phyloP scores from a whole-genome alignment of 37 sponge, comb jelly and placozoan species.

The Spongilla lacustris region DNA sequence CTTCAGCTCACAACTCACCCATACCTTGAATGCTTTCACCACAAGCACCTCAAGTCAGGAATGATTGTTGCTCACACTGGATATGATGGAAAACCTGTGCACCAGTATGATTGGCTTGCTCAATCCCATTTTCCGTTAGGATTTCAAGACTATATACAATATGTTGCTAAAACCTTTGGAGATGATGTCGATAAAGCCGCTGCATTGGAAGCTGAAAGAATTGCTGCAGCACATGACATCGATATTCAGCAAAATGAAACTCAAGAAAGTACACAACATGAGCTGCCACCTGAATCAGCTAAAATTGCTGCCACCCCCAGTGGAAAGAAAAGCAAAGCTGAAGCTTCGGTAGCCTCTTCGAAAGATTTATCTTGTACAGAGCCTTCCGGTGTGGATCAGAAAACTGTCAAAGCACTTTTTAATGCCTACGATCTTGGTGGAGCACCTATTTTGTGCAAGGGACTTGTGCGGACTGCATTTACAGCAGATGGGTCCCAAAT shows the following conservation, averaged over 20 bases:
- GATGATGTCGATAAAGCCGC: conserved; percentile 49
- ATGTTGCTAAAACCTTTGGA: conserved; percentile 44
- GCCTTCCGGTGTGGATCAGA: neutral
- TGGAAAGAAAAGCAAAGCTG: conserved; percentile 39
- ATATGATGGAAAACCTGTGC: conserved; percentile 29
- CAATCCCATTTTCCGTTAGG: conserved; percentile 73
- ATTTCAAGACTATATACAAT: conserved; percentile 71
- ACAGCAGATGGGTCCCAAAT: conserved; percentile 56
- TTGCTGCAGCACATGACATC: neutral
- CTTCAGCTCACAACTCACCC: conserved; percentile 36
- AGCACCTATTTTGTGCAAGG: conserved; percentile 29
- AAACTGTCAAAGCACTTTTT: conserved; percentile 39
- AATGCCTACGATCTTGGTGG: conserved; percentile 65
- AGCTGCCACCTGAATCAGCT: conserved; percentile 16
- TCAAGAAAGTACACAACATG: neutral
- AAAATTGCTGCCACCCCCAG: conserved; percentile 46
- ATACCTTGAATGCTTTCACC: conserved; percentile 58
- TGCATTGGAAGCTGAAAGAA: conserved; percentile 33
- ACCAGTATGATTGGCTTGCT: conserved; percentile 39
- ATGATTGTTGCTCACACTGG: conserved; percentile 64
- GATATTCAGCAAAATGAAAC: neutral
- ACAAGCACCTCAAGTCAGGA: conserved; percentile 38
- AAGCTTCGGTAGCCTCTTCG: neutral
- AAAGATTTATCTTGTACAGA: neutral
- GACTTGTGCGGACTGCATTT: conserved; percentile 26